Percentiles rank a stretch among this genome's conserved stretches.
Evolutionary conservation across 2,797 vertebrate species (phyloP).

Genomic region (Halcyon smyrnensis): DNA sequence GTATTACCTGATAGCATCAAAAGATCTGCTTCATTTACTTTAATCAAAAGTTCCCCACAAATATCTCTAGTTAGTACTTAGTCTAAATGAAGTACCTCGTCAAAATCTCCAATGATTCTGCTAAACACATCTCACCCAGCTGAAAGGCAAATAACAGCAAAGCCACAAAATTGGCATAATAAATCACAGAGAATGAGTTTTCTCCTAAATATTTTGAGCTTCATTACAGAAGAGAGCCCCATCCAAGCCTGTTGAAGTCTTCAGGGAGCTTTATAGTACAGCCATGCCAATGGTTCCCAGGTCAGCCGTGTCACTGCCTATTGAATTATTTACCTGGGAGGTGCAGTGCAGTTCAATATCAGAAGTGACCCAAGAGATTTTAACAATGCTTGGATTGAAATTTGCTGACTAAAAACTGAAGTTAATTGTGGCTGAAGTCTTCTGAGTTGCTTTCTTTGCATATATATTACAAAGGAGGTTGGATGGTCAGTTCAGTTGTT

Average conservation of each 20-base stretch:
- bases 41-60: conserved; percentile 36
- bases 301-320: neutral
- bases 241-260: neutral
- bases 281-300: neutral
- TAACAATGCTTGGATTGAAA: neutral
- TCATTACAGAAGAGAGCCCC: neutral
- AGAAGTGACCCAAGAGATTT: conserved; percentile 16
- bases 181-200: conserved; percentile 55
- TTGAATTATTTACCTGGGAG: conserved; percentile 23
- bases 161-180: conserved; percentile 20
- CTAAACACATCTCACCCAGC: conserved; percentile 1
- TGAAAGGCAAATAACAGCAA: conserved; percentile 41
- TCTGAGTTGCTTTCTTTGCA: neutral
- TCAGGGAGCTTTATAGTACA: neutral
- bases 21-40: conserved; percentile 60
- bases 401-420: neutral
- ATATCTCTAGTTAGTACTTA: conserved; percentile 34
- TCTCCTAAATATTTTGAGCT: conserved; percentile 56
- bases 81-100: conserved; percentile 44
- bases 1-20: neutral
- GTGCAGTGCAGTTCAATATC: conserved; percentile 4
- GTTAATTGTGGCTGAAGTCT: neutral
- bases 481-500: neutral
- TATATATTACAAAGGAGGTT: neutral
- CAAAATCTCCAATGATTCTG: conserved; percentile 13